These are phyloP conservation scores for Tympanuchus pallidicinctus DNA, from an alignment of 2,113 vertebrate species.

Conservation along the genomic window DNA sequence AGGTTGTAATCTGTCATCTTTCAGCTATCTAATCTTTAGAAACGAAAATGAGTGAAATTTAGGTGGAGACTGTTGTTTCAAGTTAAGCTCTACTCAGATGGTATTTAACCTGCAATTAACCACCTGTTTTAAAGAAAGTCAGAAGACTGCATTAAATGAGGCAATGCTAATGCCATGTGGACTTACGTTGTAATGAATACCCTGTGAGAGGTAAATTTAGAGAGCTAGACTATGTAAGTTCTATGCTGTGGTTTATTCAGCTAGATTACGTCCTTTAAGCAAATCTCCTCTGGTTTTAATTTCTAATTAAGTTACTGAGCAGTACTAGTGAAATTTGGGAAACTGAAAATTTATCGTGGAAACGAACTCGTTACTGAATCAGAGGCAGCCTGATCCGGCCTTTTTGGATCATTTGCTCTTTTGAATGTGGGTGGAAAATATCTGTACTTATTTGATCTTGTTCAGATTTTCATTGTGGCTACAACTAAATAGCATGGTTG, in stretches of 20 bases:
- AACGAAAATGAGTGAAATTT: not conserved
- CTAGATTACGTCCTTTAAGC: constrained; percentile 9
- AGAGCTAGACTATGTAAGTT: not conserved
- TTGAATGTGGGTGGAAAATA: not conserved
- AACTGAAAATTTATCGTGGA: not conserved
- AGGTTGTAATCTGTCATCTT: not conserved
- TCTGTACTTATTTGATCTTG: not conserved
- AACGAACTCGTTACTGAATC: not conserved
- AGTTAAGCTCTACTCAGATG: not conserved
- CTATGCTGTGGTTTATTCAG: not conserved
- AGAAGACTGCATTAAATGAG: not conserved
- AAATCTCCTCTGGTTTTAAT: not conserved
- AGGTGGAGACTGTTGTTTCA: not conserved
- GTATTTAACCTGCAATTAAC: not conserved
- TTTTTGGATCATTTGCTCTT: not conserved
- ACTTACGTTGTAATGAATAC: not conserved
- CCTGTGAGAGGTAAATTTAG: not conserved
- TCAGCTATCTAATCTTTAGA: not conserved
- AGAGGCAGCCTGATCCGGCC: not conserved
- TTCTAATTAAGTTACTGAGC: not conserved
- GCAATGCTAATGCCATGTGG: not conserved
- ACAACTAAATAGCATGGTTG: not conserved
- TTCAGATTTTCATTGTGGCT: not conserved
- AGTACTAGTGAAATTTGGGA: not conserved
- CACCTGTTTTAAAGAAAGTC: not conserved